Evolutionary conservation across 2,797 vertebrate species (phyloP).

Genomic region (Urocyon cinereoargenteus): DNA sequence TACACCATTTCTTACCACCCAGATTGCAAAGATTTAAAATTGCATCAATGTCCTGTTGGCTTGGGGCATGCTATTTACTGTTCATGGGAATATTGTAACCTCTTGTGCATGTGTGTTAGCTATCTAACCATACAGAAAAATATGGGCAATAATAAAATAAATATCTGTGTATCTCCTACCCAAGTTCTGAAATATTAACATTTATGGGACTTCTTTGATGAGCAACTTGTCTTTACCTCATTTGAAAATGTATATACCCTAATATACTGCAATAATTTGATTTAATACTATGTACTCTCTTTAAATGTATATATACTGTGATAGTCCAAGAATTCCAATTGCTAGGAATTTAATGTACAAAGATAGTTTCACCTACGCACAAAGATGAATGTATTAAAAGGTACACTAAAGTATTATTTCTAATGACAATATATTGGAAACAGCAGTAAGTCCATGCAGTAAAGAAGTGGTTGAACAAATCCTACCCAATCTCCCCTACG

Average conservation of each 20-base stretch:
- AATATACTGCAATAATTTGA: neutral
- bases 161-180: neutral
- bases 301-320: neutral
- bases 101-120: neutral
- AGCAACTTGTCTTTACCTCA: neutral
- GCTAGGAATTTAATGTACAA: neutral
- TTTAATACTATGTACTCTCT: neutral
- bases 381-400: constrained; percentile 30
- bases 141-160: neutral
- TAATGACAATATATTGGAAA: neutral
- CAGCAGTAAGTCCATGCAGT: neutral
- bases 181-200: constrained; percentile 33
- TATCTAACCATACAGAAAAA: neutral
- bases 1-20: neutral
- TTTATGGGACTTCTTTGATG: constrained; percentile 27
- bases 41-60: neutral
- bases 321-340: constrained; percentile 7
- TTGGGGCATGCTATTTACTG: neutral
- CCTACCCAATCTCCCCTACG: neutral
- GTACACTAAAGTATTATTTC: neutral
- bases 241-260: neutral
- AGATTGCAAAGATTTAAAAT: constrained; percentile 19
- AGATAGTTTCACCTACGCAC: neutral
- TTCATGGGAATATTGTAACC: neutral
- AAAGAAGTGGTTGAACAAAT: neutral